Evolutionary conservation across 2,888 invertebrate genomes (phyloP).

Genomic region (Andrena haemorrhoa): DNA sequence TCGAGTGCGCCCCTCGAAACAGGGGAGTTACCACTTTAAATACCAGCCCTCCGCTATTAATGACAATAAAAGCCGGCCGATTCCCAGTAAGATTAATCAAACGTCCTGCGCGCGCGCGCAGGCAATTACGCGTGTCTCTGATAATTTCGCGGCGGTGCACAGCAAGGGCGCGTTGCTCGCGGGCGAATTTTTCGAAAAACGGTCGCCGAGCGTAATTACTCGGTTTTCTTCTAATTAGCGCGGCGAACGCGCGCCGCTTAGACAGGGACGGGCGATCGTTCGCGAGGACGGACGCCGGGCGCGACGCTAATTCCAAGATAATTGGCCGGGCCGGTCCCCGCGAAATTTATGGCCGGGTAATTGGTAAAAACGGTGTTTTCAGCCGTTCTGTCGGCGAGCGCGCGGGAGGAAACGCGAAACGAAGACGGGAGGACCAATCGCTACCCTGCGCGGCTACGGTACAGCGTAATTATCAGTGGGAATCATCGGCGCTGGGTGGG

Average conservation of each 20-base stretch:
- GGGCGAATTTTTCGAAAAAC: slow-evolving; percentile 40
- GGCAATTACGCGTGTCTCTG: slow-evolving; percentile 33
- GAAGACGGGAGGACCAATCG: neutral
- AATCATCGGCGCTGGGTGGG: slow-evolving; percentile 29
- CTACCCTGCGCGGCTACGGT: too few species aligned
- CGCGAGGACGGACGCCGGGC: slow-evolving; percentile 46
- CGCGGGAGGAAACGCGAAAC: neutral
- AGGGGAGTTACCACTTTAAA: slow-evolving; percentile 31
- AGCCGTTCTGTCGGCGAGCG: slow-evolving; percentile 8
- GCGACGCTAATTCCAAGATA: slow-evolving; percentile 75
- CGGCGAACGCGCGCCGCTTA: slow-evolving; percentile 50
- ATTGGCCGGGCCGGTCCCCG: slow-evolving; percentile 73
- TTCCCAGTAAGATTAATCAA: slow-evolving; percentile 59
- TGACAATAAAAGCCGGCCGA: slow-evolving; percentile 52
- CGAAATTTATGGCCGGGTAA: slow-evolving; percentile 77
- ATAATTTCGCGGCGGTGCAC: slow-evolving; percentile 30
- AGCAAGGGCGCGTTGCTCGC: neutral
- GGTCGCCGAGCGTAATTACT: slow-evolving; percentile 51
- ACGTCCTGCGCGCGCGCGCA: slow-evolving; percentile 15
- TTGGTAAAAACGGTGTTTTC: slow-evolving; percentile 76
- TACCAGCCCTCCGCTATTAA: slow-evolving; percentile 35
- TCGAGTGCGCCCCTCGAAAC: slow-evolving; percentile 35
- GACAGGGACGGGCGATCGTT: slow-evolving; percentile 53
- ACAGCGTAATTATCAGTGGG: neutral
- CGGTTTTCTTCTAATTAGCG: slow-evolving; percentile 62